Base-by-base conservation (phyloP, 2,797 vertebrate genomes). In the Mallotus villosus region DNA sequence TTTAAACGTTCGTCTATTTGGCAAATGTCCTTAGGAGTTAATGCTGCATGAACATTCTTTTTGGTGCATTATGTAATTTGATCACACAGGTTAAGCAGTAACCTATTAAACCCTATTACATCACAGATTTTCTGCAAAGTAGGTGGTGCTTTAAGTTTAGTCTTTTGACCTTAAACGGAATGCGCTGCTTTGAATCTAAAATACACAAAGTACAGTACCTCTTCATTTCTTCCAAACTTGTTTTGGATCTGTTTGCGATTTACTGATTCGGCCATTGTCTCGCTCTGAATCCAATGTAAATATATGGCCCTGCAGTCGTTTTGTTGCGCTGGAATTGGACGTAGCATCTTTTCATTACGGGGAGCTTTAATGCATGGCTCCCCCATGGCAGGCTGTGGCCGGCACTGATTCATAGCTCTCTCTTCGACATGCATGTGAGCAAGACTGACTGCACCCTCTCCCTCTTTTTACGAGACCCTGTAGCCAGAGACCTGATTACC, bases 401-500 rank as follows among this genome's bases (percentile, higher is more conserved):
- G 66, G 71, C 65, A 80, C 68, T 82, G 79, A 88, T 76, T 83
- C 73, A 79, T 57, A 22, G 53, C 70, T 2, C 22, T n/a, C 11
- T 51, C 75, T 63, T 70, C 70, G 29, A 81, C 68, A 79, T 82
- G 74, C 69, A 79, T 65, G 70, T 71, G 76, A 85, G 75, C 64
- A 59, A 62, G 29, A 76, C 68, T 72, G 67, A 68, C 16, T 63
- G 64, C 62, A 71, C 68, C 41, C 32, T 41, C 29, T 41, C 29
- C 46, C 32, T 41, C 29, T 24, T 67, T 51, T 27, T 53, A 29
- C 29, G 4, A 63, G 61, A n/a, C 61, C 61, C 61, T 24, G 12
- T 11, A 60, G 57, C 57, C 5, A 57, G n/a, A 58, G 11, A 14
- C 4, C 58, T 34, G 29, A 32, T 63, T 63, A 34, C 29, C 27